Evolutionary conservation across 2,113 vertebrate genomes (phyloP).

Genomic region (Nerophis lumbriciformis): DNA sequence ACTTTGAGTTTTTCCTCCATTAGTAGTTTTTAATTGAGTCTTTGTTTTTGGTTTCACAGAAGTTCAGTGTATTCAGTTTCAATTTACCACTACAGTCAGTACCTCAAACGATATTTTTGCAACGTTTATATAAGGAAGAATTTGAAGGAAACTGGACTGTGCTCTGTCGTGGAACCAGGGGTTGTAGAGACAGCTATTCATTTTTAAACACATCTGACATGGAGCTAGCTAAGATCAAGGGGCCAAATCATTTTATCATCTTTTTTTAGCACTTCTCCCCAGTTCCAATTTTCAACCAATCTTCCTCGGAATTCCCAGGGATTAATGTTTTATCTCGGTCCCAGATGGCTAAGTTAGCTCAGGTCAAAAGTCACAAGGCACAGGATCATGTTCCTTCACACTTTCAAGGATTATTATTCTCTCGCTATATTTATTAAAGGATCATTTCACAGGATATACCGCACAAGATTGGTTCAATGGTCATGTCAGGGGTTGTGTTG

Average conservation of each 20-base stretch:
- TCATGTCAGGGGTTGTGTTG: not conserved
- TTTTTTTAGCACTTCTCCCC: not conserved
- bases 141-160: not conserved
- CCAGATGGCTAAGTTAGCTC: not conserved
- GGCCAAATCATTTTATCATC: not conserved
- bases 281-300: conserved; percentile 5
- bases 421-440: not conserved
- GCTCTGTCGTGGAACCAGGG: not conserved
- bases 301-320: not conserved
- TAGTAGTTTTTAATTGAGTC: no score
- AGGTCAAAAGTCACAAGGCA: conserved; percentile 1
- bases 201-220: conserved; percentile 1
- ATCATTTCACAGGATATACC: not conserved
- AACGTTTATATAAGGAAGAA: not conserved
- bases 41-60: no score
- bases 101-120: not conserved
- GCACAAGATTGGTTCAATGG: not conserved
- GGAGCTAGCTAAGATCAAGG: not conserved
- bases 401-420: not conserved
- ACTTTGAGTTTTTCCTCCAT: no score
- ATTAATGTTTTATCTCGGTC: not conserved
- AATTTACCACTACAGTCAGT: no score
- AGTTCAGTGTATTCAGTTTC: no score
- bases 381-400: not conserved
- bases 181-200: not conserved